Evolutionary conservation across 2,113 vertebrate species (phyloP), one percentile per base, ranked within the genome.

Genomic region (Ptilorrhoa leucosticta): DNA sequence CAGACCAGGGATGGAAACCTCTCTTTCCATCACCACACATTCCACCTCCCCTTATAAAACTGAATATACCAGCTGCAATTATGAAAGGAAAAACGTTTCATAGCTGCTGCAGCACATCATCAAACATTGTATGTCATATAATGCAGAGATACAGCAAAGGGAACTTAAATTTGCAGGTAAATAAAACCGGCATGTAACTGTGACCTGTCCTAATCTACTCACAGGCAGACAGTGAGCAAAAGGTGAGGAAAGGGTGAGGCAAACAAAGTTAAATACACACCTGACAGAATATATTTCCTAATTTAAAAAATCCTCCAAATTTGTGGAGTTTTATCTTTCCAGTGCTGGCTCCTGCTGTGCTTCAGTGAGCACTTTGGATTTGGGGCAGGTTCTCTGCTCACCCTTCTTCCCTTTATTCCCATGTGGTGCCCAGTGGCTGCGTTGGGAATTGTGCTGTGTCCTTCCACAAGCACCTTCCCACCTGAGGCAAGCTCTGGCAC

Each of bases 401-500:
- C 54, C 3, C 0, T 11, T 20, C 31, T 20, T 31, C 18, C 63
- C 60, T 77, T 82, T 16, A 70, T 83, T 51, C 48, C 44, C 8
- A 0, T 15, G 53, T 0, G 1, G 48, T 75, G 56, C 40, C 53
- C 54, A 77, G 39, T 2, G 1, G 23, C n/a, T 57, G 58, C 47
- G 13, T 8, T 77, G 47, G 76, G 37, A 81, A 81, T 53, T 2
- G 0, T 7, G 3, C 20, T 13, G 16, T 7, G 1, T 53, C 57
- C 61, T 91, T 87, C 40, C 1, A 1, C 1, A 14, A 80, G 40
- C 66, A 54, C 79, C 78, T 73, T 77, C 88, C 70, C 61, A 79
- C 53, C 77, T 77, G 83, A 72, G 76, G 82, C 89, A 54, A 87
- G 73, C 83, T 66, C 60, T 45, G 83, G 48, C 87, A 96, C 60